Evolutionary conservation across 2,888 invertebrate genomes (phyloP).

Genomic region (Erynnis tages): DNA sequence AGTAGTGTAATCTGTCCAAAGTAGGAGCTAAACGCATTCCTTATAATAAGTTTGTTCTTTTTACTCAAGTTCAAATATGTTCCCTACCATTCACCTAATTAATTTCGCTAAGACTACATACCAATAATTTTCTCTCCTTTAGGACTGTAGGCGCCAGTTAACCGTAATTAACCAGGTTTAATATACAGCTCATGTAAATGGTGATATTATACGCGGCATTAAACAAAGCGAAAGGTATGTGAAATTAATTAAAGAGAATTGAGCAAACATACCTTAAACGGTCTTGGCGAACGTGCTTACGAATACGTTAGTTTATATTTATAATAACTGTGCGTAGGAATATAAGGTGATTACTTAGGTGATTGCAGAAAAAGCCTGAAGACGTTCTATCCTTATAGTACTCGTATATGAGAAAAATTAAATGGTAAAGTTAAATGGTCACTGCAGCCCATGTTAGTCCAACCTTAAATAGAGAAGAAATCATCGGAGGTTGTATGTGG

Average conservation of each 20-base stretch:
- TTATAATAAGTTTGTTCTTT: not conserved
- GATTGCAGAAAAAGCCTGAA: no score
- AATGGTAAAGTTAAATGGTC: no score
- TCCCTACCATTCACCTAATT: constrained; percentile 9
- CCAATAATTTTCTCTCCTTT: constrained; percentile 1
- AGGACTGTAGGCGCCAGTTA: constrained; percentile 1
- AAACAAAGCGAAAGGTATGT: constrained; percentile 4
- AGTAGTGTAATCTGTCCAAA: no score
- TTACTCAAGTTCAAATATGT: constrained; percentile 1
- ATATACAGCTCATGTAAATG: not conserved
- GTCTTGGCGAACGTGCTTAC: not conserved
- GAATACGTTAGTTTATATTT: constrained; percentile 11
- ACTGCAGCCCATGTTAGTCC: no score
- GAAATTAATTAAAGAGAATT: constrained; percentile 19
- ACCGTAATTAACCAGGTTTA: constrained; percentile 7
- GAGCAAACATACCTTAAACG: not conserved
- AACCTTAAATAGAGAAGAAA: no score
- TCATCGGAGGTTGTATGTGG: no score
- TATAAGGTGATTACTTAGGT: no score
- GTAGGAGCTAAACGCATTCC: no score
- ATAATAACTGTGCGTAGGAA: no score
- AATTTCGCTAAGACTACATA: constrained; percentile 5
- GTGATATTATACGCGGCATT: not conserved
- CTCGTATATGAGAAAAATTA: no score
- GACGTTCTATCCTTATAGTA: no score